These are phyloP conservation scores for Nannoperca australis DNA, from an alignment of 2,797 vertebrate genomes.

Conservation along the genomic window DNA sequence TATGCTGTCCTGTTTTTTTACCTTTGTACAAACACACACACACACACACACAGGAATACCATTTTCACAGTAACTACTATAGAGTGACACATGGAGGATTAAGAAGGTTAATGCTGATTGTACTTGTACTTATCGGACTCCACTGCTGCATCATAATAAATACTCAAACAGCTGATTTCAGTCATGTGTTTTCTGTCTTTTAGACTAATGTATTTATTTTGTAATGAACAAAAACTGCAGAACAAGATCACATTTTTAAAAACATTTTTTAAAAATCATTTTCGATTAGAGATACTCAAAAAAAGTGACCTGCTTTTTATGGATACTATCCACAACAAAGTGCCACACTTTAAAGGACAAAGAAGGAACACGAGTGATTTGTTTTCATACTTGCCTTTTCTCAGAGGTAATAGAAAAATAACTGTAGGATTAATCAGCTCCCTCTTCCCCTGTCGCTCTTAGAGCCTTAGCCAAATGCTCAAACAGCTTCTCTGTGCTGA, in stretches of 20 bases:
- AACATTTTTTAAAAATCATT: neutral
- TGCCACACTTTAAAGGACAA: neutral
- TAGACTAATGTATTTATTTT: neutral
- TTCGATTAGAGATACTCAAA: neutral
- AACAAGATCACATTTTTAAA: neutral
- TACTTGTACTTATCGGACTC: constrained; percentile 36
- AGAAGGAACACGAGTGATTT: neutral
- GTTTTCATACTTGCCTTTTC: constrained; percentile 13
- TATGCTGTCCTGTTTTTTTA: constrained; percentile 44
- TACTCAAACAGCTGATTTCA: constrained; percentile 21
- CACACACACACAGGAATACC: neutral
- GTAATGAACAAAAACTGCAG: neutral
- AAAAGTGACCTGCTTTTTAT: neutral
- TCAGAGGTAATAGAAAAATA: neutral
- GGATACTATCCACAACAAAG: neutral
- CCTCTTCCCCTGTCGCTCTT: constrained; percentile 21
- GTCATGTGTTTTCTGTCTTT: constrained; percentile 5
- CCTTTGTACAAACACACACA: constrained; percentile 12
- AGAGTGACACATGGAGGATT: constrained; percentile 16
- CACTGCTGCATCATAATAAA: constrained; percentile 26
- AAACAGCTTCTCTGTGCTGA: constrained; percentile 67
- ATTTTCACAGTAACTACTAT: constrained; percentile 7
- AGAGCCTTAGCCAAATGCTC: constrained; percentile 55
- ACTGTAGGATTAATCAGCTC: constrained; percentile 10
- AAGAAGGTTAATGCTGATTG: constrained; percentile 45